Base-by-base conservation (phyloP, 2,797 vertebrate species). In the Squalus acanthias region DNA sequence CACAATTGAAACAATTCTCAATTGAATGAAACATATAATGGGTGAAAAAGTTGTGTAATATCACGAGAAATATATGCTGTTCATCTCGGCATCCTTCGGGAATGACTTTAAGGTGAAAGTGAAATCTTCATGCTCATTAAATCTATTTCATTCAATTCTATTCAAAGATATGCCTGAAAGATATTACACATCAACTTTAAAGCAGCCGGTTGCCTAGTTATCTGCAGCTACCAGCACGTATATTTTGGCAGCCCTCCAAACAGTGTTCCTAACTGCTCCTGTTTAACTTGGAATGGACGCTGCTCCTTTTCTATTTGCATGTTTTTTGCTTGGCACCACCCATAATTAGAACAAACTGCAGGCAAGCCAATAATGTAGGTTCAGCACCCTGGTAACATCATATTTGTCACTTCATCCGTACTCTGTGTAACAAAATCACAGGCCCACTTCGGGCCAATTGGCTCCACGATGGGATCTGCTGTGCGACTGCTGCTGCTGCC, bases 131-230 rank as follows among this genome's bases (percentile, higher is more conserved):
- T 95, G 69, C 46, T 72, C 22, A 29, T 95, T 95, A 46, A 72
- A 60, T 95, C 94, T 60, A n/a, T 57, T 53, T 74, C 46, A 72
- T 95, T 95, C 50, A 76, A 76, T 76, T 95, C 26, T 10, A 20
- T 95, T 76, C 26, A 2, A 76, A 67, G 94, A 13, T 13, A 57
- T 91, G 26, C 2, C 29, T 63, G 88, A 13, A 95, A 46, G 5
- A 53, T 95, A 72, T 95, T 72, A 26, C 33, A 57, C 29, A 8
- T 72, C 70, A 93, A 95, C 70, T 95, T 74, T 76, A 50, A 95
- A 76, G 50, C 12, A 57, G 13, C 10, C 69, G n/a, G 70, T 53
- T 57, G 70, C 12, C 70, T 57, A 20, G 69, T 57, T 76, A 57
- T 57, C 12, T 29, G 94, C 29, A 74, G 94, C 26, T 53, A 26